These are phyloP conservation scores for Nanger granti DNA, from an alignment of 2,113 vertebrate genomes.

Conservation along the genomic window DNA sequence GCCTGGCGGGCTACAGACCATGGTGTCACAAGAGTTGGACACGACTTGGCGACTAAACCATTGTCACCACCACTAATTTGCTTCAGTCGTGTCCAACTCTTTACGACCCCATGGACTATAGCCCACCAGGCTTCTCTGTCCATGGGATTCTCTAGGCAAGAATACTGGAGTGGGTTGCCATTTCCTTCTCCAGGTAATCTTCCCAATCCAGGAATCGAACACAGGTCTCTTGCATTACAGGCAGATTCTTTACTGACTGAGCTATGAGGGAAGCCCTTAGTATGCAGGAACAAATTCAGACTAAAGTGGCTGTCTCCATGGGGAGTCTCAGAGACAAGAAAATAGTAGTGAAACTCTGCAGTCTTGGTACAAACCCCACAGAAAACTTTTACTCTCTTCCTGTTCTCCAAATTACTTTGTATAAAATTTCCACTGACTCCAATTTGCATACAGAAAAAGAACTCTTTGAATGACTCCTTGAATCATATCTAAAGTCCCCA, in stretches of 20 bases:
- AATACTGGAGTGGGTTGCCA: background rate
- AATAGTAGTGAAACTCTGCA: background rate
- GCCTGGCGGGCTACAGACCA: accelerated
- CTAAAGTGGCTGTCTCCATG: background rate
- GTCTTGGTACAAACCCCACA: background rate
- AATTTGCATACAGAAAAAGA: background rate
- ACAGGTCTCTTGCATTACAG: background rate
- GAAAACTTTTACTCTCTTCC: background rate
- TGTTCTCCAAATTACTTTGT: background rate
- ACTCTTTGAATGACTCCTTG: background rate
- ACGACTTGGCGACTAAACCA: background rate
- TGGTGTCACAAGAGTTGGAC: background rate
- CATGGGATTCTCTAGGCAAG: background rate
- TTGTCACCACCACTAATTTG: background rate
- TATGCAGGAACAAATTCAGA: background rate
- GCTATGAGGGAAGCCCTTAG: background rate
- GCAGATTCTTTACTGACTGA: background rate
- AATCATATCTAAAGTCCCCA: background rate
- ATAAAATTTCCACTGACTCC: background rate
- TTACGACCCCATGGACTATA: background rate
- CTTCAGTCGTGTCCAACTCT: accelerated
- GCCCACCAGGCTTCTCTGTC: background rate
- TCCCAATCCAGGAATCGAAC: background rate
- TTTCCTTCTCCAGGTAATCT: background rate
- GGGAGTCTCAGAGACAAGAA: background rate